A percentile compares a stretch with the other conserved stretches of the same genome.
Conservation (phyloP, 2,113 vertebrate species). For the Pagrus major region DNA sequence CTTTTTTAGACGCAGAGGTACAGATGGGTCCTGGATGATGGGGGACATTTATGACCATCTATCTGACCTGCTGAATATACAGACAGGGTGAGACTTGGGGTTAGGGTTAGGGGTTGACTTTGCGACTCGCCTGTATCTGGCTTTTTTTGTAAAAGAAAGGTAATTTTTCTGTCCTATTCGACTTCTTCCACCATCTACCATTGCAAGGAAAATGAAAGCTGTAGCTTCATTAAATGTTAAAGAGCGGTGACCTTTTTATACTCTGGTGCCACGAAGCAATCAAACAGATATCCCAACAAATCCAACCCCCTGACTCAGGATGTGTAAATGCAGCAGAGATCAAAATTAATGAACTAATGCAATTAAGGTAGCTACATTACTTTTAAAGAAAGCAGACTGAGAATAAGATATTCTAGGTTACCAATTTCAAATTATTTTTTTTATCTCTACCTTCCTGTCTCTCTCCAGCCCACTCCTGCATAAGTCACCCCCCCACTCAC, state of each 20-base stretch:
- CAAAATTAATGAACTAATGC: background rate
- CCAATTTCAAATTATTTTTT: background rate
- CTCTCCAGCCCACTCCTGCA: background rate
- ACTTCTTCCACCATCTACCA: background rate
- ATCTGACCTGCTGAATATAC: background rate
- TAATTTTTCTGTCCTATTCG: background rate
- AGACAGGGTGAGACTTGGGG: background rate
- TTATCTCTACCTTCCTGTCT: background rate
- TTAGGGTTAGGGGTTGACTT: too few relatives aligned
- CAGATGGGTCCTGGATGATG: background rate
- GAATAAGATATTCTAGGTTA: background rate
- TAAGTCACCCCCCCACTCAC: background rate
- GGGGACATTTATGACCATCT: background rate
- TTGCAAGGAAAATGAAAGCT: background rate
- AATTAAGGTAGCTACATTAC: background rate
- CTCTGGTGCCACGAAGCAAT: background rate
- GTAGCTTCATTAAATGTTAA: background rate
- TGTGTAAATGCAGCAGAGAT: background rate
- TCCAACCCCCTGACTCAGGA: background rate
- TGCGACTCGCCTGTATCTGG: too few relatives aligned
- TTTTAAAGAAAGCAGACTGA: conserved; percentile 6
- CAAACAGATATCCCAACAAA: background rate
- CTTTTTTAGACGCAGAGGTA: background rate
- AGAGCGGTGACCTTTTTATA: background rate
- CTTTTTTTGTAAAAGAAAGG: too few relatives aligned